A percentile compares a stretch with the other conserved stretches of the same genome.
Conservation (phyloP, 2,888 invertebrate species). For the Amblyjoppa proteus region DNA sequence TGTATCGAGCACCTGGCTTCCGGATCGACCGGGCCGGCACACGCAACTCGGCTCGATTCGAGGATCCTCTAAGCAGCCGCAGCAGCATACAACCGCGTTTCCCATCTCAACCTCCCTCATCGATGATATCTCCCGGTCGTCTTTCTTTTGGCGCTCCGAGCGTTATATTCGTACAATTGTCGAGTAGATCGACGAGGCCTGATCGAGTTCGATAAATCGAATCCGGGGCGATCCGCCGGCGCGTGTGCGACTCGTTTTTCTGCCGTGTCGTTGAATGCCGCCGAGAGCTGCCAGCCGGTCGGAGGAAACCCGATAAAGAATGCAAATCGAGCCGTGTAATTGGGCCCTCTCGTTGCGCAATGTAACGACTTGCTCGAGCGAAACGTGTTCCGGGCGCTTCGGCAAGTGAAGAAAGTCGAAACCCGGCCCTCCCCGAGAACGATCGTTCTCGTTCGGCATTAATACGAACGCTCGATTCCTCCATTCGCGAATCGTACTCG, state of each 20-base stretch:
- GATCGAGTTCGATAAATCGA: constrained; percentile 60
- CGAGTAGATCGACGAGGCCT: constrained; percentile 58
- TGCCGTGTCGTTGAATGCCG: constrained; percentile 34
- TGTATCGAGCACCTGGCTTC: constrained; percentile 59
- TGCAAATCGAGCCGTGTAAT: constrained; percentile 68
- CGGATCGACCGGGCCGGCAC: constrained; percentile 40
- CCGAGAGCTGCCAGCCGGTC: constrained; percentile 12
- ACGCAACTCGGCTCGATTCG: constrained; percentile 54
- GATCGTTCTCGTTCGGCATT: constrained; percentile 48
- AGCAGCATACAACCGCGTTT: not conserved
- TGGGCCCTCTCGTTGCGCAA: constrained; percentile 64
- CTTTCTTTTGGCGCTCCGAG: not conserved
- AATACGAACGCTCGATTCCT: constrained; percentile 57
- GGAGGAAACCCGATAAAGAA: constrained; percentile 64
- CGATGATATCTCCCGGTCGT: constrained; percentile 40
- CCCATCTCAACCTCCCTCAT: constrained; percentile 23
- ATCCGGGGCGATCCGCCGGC: constrained; percentile 47
- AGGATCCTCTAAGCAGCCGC: constrained; percentile 36
- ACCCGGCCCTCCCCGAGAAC: constrained; percentile 26
- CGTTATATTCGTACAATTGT: constrained; percentile 28
- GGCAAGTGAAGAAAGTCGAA: constrained; percentile 65
- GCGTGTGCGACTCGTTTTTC: constrained; percentile 25
- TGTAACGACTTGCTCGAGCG: constrained; percentile 65
- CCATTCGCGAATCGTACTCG: constrained; percentile 62
- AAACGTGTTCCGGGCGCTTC: constrained; percentile 60